Evolutionary conservation across 2,888 invertebrate species (phyloP).

Genomic region (Thysanoteuthis rhombus): DNA sequence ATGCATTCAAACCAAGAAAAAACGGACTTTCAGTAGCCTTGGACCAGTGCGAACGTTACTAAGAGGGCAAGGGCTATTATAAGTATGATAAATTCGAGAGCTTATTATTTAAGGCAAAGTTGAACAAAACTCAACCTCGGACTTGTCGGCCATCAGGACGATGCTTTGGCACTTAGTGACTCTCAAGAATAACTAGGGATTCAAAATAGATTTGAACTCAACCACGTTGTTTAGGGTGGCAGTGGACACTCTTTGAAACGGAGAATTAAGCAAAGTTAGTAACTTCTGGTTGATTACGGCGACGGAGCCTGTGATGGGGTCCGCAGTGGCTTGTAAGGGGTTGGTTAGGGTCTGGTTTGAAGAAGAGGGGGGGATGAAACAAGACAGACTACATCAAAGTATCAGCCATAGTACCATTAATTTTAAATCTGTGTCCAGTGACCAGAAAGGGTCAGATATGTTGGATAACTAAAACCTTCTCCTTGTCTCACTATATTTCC

Average conservation of each 20-base stretch:
- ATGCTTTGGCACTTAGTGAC: background rate
- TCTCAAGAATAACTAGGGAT: background rate
- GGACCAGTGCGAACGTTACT: too few relatives aligned
- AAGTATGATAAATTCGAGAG: too few relatives aligned
- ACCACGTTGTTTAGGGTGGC: background rate
- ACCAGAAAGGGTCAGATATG: background rate
- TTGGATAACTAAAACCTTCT: background rate
- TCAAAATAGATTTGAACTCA: background rate
- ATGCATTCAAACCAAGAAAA: too few relatives aligned
- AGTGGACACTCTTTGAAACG: background rate
- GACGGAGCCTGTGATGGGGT: background rate
- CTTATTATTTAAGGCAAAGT: too few relatives aligned
- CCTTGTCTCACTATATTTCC: background rate
- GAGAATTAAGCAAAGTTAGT: background rate
- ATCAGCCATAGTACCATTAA: background rate
- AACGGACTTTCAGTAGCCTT: too few relatives aligned
- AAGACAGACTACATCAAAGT: background rate
- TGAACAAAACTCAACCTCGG: background rate
- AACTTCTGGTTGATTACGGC: background rate
- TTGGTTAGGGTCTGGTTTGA: background rate
- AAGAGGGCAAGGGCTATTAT: too few relatives aligned
- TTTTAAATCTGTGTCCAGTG: constrained; percentile 12
- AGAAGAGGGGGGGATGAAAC: background rate
- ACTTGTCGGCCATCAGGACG: background rate
- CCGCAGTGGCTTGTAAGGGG: background rate